Evolutionary conservation across 2,888 invertebrate genomes (phyloP), one percentile per base, ranked within the genome.

Genomic region (Pseudeuparius sepicola): DNA sequence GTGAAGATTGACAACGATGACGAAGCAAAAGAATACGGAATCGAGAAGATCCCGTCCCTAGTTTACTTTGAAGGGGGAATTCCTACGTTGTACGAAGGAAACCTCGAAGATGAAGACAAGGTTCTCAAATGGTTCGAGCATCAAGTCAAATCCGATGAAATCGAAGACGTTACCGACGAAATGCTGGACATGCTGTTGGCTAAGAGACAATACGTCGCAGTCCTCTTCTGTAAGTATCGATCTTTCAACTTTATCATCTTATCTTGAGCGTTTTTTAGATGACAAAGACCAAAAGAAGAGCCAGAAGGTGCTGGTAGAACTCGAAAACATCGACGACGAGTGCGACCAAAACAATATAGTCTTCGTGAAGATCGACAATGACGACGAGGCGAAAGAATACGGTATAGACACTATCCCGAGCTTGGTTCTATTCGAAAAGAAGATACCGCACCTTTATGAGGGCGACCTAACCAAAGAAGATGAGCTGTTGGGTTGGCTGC

Each of bases 261-360:
- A n/a, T n/a, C n/a, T n/a, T n/a, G n/a, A n/a, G n/a, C n/a, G n/a
- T n/a, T 55, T 64, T 67, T 47, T 64, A 89, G 89, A 90, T 67
- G 87, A 89, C 63, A 88, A 83, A 63, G 83, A 86, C 50, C 87
- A 89, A 59, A 88, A 87, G 66, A 85, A 86, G 62, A 87, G 87
- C 58, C 82, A 86, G 60, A 85, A 87, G 61, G 71, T 88, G 38
- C 67, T 90, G 43, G 64, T 68, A 33, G 89, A 88, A 61, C 64
- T 90, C 52, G 90, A 92, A 64, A 89, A 88, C 57, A 90, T 92
- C 50, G 92, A 92, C 56, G 90, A 90, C 55, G 90, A 90, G 58
- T 88, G 88, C 62, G 90, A 90, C 60, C 82, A 85, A 55, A 86
- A 90, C 56, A 84, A 84, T 54, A 89, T 90, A 50, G 85, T 84